Evolutionary conservation across 2,113 vertebrate genomes (phyloP).

Genomic region (Sakesphorus luctuosus): DNA sequence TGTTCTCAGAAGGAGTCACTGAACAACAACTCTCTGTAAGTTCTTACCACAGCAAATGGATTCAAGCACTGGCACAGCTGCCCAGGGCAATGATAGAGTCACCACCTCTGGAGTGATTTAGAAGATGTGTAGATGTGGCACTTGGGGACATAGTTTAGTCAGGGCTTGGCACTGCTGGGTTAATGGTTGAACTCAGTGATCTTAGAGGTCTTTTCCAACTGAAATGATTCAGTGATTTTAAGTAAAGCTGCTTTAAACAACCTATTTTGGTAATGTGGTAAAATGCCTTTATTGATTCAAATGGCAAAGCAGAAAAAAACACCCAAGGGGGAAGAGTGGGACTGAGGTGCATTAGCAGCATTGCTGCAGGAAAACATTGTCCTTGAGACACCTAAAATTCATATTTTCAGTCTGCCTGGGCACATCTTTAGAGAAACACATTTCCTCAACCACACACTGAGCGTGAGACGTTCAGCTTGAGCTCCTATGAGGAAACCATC

Average conservation of each 20-base stretch:
- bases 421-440: background rate
- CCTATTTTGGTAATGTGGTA: background rate
- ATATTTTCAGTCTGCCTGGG: background rate
- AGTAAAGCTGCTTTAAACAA: background rate
- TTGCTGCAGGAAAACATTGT: background rate
- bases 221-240: background rate
- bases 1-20: background rate
- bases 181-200: background rate
- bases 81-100: background rate
- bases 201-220: background rate
- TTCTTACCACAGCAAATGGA: background rate
- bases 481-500: background rate
- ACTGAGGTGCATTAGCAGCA: constrained; percentile 13
- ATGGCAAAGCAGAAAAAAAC: background rate
- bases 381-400: background rate
- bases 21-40: background rate
- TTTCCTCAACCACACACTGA: background rate
- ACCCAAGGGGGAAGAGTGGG: background rate
- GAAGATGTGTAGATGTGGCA: background rate
- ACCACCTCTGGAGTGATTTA: background rate
- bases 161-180: background rate
- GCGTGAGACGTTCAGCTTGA: fast-evolving
- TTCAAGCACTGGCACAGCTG: background rate
- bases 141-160: background rate
- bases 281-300: background rate